phyloP scores from a whole-genome alignment of 2,113 vertebrate genomes.

The Oreotrochilus melanogaster region DNA sequence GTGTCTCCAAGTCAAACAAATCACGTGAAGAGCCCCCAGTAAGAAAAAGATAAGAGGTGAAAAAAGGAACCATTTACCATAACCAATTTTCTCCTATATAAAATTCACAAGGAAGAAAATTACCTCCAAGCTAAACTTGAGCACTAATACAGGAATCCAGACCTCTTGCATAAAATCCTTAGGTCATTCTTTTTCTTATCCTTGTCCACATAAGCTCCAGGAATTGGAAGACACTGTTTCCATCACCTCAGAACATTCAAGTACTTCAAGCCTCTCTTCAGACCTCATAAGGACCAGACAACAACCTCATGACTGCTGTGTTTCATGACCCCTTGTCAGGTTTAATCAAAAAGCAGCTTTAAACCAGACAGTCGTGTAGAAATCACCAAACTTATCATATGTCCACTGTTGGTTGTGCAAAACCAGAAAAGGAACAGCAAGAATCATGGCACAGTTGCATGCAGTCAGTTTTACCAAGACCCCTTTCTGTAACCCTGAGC shows the following conservation, averaged over 20 bases:
- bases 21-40: background rate
- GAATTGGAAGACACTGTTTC: background rate
- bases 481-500: background rate
- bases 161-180: background rate
- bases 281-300: background rate
- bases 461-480: background rate
- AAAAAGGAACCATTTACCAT: background rate
- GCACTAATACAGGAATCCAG: background rate
- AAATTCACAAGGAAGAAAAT: background rate
- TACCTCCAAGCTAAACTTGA: background rate
- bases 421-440: background rate
- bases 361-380: background rate
- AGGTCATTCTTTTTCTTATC: background rate
- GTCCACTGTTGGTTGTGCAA: background rate
- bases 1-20: background rate
- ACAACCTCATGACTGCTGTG: background rate
- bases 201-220: background rate
- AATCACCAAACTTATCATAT: background rate
- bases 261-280: background rate
- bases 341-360: background rate
- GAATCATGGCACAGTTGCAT: background rate
- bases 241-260: background rate
- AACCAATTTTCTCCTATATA: background rate
- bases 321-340: background rate
- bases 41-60: background rate